These are phyloP conservation scores for Opisthocomus hoazin DNA, from an alignment of 2,113 vertebrate species.

Conservation along the genomic window DNA sequence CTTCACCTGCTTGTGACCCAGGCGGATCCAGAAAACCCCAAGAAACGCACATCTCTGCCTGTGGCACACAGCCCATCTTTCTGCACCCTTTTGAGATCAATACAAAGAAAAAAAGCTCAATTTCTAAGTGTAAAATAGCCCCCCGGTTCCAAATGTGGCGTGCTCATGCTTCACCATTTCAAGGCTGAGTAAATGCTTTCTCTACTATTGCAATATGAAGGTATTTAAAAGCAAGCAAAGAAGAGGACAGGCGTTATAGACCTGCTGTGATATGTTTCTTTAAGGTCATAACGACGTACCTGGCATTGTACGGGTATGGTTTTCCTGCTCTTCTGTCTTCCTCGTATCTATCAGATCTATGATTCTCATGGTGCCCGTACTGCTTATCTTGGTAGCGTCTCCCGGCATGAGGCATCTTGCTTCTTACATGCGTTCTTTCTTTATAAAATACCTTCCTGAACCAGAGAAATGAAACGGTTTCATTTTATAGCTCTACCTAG, in stretches of 20 bases:
- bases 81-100: neutral
- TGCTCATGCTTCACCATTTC: neutral
- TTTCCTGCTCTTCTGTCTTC: constrained; percentile 38
- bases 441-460: neutral
- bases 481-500: neutral
- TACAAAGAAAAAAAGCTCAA: neutral
- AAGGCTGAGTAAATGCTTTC: neutral
- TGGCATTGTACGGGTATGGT: neutral
- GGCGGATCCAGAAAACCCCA: neutral
- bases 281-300: neutral
- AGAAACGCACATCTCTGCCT: neutral
- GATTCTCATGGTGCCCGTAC: neutral
- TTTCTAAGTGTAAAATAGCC: neutral
- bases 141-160: neutral
- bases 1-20: neutral
- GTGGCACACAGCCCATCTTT: neutral
- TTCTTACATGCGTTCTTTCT: neutral
- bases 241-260: neutral
- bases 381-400: constrained; percentile 18
- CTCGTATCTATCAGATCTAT: neutral
- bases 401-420: constrained; percentile 19
- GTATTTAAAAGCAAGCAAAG: neutral
- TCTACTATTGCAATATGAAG: neutral
- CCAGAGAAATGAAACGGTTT: neutral
- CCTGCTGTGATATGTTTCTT: neutral